Base-by-base conservation (phyloP, 2,113 vertebrate genomes). In the Pluvianellus socialis region DNA sequence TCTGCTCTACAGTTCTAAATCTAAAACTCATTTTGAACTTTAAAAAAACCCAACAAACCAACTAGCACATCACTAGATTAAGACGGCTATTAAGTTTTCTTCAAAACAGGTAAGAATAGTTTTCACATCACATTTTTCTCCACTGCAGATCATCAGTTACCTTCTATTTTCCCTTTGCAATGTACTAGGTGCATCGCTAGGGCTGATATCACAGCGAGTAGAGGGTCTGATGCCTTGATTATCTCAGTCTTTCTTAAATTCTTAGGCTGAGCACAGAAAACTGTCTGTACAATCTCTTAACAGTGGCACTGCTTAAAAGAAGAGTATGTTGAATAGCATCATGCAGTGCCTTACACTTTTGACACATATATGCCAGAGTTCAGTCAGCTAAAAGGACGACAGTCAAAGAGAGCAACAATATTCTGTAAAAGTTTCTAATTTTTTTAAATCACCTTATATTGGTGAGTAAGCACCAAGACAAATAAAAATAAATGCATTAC, bases 161-260 rank as follows among this genome's bases (percentile, higher is more conserved):
- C 2, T 79, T 49, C 50, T 5, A 45, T 53, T 74, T 94, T 77
- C 26, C 33, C n/a, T 55, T 52, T 63, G 20, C 55, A 55, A 32
- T 6, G 9, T 58, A 27, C 20, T n/a, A 9, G 18, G 23, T 27
- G 27, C 45, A 59, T 45, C 77, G 27, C 38, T 47, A 58, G 27
- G 27, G 12, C n/a, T 75, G 20, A 12, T 55, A 73, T 9, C 33
- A n/a, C 0, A n/a, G 62, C 0, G 0, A 40, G 12, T 10, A 49
- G 38, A 68, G 27, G 28, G 30, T 14, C 33, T 38, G 20, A 55
- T 10, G 16, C 26, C 33, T 77, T 66, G 50, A n/a, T 13, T 62
- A 4, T 10, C 27, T 75, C 59, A 77, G 10, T 22, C 33, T 67
- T 85, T 40, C 65, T 61, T 47, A 75, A 74, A 75, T 81, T 74